A percentile compares a stretch with the other conserved stretches of the same genome.
phyloP scores from a whole-genome alignment of 2,888 invertebrate genomes.

The Pyrrhia umbra region DNA sequence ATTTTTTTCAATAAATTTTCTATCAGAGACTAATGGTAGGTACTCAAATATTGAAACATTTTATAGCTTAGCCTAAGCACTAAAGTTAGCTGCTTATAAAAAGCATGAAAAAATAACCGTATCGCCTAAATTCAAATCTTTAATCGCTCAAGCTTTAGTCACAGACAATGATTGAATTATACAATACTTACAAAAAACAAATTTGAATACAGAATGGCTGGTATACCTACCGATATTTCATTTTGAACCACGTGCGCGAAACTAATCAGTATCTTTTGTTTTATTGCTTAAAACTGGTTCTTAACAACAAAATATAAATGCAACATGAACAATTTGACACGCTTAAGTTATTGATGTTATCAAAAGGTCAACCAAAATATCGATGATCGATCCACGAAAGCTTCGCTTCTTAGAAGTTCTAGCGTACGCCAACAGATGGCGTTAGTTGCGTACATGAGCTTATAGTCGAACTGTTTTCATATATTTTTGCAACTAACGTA shows the following conservation, averaged over 20 bases:
- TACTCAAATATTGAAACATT: too few relatives aligned
- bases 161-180: constrained; percentile 29
- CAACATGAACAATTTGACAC: constrained; percentile 14
- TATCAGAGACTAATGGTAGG: too few relatives aligned
- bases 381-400: constrained; percentile 19
- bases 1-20: too few relatives aligned
- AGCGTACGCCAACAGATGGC: constrained; percentile 49
- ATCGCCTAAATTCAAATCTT: too few relatives aligned
- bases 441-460: constrained; percentile 25
- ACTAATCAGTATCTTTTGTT: constrained; percentile 23
- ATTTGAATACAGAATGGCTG: constrained; percentile 28
- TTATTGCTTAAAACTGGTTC: not conserved
- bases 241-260: constrained; percentile 26
- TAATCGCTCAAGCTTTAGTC: constrained; percentile 14
- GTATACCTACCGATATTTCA: not conserved
- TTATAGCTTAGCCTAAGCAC: too few relatives aligned
- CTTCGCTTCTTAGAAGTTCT: constrained; percentile 33
- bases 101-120: too few relatives aligned
- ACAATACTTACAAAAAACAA: constrained; percentile 20
- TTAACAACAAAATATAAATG: not conserved
- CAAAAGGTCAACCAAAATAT: constrained; percentile 23
- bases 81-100: too few relatives aligned
- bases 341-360: constrained; percentile 13
- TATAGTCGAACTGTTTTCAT: constrained; percentile 3
- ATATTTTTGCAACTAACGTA: constrained; percentile 10